These are phyloP conservation scores for Onychorhynchus coronatus DNA, from an alignment of 2,113 vertebrate genomes.

Conservation along the genomic window DNA sequence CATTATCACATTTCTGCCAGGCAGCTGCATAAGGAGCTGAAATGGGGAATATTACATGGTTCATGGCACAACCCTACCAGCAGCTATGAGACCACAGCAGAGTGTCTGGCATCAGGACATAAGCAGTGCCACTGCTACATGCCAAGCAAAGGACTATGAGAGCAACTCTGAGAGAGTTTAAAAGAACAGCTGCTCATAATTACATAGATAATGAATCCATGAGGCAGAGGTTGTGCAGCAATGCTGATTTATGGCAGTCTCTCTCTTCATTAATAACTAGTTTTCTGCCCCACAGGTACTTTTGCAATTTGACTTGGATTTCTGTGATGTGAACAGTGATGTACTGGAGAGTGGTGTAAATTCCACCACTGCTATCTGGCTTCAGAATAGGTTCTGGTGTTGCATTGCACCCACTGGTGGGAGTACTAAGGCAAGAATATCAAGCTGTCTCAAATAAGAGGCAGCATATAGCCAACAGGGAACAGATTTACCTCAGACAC, in stretches of 20 bases:
- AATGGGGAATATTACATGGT: not conserved
- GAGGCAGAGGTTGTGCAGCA: not conserved
- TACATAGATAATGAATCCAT: not conserved
- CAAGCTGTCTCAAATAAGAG: not conserved
- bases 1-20: not conserved
- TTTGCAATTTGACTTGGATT: not conserved
- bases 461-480: not conserved
- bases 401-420: not conserved
- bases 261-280: not conserved
- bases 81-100: not conserved
- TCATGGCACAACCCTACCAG: not conserved
- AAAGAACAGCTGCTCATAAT: not conserved
- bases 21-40: not conserved
- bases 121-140: not conserved
- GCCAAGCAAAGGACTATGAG: not conserved
- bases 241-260: not conserved
- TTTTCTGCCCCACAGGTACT: not conserved
- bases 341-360: not conserved
- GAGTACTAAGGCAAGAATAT: not conserved
- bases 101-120: not conserved
- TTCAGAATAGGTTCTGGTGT: not conserved
- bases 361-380: not conserved
- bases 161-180: not conserved
- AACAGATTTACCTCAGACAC: not conserved
- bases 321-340: not conserved